These are phyloP conservation scores for Zaprionus ornatus DNA, from an alignment of 1,140 invertebrate genomes.

Conservation along the genomic window DNA sequence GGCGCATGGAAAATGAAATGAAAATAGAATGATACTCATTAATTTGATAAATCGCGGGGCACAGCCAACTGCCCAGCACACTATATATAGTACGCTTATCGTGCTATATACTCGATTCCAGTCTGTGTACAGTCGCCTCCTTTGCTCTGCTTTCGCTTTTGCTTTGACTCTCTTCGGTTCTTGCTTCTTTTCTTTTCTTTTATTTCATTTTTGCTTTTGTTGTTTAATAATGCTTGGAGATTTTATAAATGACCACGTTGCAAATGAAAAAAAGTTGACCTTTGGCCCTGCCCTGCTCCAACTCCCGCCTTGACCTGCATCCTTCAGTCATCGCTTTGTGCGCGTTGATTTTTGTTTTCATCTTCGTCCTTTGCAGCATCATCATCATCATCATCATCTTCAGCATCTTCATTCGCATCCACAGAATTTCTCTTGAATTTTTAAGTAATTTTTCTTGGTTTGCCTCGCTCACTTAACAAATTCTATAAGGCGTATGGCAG, in stretches of 20 bases:
- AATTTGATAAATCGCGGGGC: slow-evolving; percentile 79
- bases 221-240: slow-evolving; percentile 51
- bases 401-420: slow-evolving; percentile 28
- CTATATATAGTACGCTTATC: slow-evolving; percentile 30
- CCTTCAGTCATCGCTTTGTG: slow-evolving; percentile 50
- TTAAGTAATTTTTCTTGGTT: slow-evolving; percentile 69
- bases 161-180: slow-evolving; percentile 3
- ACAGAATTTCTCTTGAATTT: slow-evolving; percentile 63
- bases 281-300: slow-evolving; percentile 31
- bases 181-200: background rate
- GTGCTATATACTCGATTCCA: slow-evolving; percentile 5
- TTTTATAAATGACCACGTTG: slow-evolving; percentile 61
- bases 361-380: slow-evolving; percentile 26
- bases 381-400: slow-evolving; percentile 29
- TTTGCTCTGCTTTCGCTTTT: background rate
- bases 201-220: slow-evolving; percentile 33
- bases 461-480: slow-evolving; percentile 43
- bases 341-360: slow-evolving; percentile 69
- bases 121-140: background rate
- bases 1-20: slow-evolving; percentile 79
- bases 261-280: slow-evolving; percentile 77
- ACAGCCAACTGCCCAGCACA: slow-evolving; percentile 28
- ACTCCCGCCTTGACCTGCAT: background rate
- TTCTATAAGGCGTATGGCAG: slow-evolving; percentile 9
- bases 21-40: slow-evolving; percentile 83